A percentile compares a stretch with the other conserved stretches of the same genome.
Evolutionary conservation across 2,888 invertebrate species (phyloP).

Genomic region (Cryptus armator): DNA sequence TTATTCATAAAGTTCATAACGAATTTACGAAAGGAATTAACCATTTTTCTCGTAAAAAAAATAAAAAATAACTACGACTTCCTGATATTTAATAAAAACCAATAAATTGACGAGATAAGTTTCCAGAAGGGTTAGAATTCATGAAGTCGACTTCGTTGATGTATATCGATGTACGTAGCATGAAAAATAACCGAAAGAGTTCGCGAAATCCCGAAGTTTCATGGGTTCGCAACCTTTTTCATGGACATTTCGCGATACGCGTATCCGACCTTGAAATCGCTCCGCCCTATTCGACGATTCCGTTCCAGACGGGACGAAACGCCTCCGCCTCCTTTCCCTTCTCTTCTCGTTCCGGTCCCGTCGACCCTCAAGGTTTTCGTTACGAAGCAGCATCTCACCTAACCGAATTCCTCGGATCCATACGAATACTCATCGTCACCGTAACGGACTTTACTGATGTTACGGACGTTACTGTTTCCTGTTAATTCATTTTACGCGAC

Average conservation of each 20-base stretch:
- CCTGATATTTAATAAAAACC: background rate
- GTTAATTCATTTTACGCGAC: background rate
- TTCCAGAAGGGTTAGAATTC: background rate
- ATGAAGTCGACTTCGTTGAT: background rate
- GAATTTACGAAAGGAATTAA: background rate
- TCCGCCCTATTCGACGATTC: slow-evolving; percentile 53
- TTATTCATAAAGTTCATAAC: background rate
- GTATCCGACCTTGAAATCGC: slow-evolving; percentile 64
- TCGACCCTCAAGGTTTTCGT: slow-evolving; percentile 38
- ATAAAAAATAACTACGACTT: background rate
- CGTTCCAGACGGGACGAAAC: slow-evolving; percentile 40
- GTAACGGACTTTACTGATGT: background rate
- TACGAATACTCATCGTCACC: slow-evolving; percentile 17
- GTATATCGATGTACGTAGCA: background rate
- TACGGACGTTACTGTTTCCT: background rate
- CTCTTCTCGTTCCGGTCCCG: slow-evolving; percentile 11
- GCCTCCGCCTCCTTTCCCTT: slow-evolving; percentile 29
- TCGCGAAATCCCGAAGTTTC: slow-evolving; percentile 14
- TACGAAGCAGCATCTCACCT: background rate
- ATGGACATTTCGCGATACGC: slow-evolving; percentile 61
- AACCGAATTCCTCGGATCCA: background rate
- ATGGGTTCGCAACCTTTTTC: slow-evolving; percentile 36
- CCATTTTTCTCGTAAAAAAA: background rate
- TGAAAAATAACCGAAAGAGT: background rate
- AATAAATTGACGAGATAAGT: slow-evolving; percentile 3